Evolutionary conservation across 2,797 vertebrate genomes (phyloP).

Genomic region (Hoplostethus mediterraneus): DNA sequence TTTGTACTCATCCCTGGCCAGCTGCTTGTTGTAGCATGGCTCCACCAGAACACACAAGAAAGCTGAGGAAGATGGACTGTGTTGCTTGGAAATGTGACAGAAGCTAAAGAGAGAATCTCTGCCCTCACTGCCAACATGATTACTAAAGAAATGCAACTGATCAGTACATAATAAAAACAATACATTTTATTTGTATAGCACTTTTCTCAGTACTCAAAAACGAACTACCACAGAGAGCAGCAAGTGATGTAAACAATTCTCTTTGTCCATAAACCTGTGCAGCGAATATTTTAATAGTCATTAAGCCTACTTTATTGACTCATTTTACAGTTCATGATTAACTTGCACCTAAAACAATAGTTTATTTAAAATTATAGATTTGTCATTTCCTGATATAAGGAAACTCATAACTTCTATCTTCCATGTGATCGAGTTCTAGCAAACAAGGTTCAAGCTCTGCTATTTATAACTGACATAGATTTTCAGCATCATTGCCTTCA

Average conservation of each 20-base stretch:
- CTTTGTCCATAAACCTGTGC: too few relatives aligned
- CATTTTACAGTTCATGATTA: not conserved
- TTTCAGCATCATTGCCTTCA: not conserved
- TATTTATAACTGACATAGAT: slow-evolving; percentile 18
- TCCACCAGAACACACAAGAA: not conserved
- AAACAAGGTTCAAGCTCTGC: not conserved
- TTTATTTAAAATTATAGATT: too few relatives aligned
- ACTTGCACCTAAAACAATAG: not conserved
- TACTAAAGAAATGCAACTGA: not conserved
- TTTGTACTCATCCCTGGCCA: too few relatives aligned
- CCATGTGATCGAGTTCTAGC: not conserved
- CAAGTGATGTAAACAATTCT: too few relatives aligned
- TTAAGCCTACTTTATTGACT: not conserved
- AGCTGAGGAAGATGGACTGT: not conserved
- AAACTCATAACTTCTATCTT: not conserved
- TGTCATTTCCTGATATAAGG: not conserved
- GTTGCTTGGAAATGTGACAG: not conserved
- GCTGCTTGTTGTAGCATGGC: not conserved
- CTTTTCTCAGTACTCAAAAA: too few relatives aligned
- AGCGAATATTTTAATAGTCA: not conserved
- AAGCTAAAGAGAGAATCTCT: not conserved
- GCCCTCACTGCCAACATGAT: not conserved
- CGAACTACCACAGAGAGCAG: too few relatives aligned
- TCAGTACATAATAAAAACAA: not conserved
- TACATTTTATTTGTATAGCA: too few relatives aligned